Conservation (phyloP, 2,888 invertebrate species). For the Morpho deidamia region DNA sequence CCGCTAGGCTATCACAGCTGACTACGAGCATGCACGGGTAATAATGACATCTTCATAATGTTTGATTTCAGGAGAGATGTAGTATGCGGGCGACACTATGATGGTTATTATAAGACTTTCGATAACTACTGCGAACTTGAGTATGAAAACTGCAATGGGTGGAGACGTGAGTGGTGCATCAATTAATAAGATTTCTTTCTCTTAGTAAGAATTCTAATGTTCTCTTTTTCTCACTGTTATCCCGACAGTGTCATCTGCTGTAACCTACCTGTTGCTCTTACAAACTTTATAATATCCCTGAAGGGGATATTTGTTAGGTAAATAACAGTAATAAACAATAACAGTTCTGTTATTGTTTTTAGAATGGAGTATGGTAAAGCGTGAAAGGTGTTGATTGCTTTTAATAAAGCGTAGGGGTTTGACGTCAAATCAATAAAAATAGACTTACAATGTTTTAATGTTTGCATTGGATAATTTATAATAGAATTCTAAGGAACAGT, state of each 20-base stretch:
- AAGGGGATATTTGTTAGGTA: no score
- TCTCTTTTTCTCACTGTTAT: no score
- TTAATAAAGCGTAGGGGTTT: conserved; percentile 16
- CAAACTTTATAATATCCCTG: no score
- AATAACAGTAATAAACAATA: no score
- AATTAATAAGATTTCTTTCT: no score
- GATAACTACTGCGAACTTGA: conserved; percentile 57
- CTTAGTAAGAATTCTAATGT: no score
- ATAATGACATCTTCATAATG: not conserved
- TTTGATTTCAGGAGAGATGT: conserved; percentile 33
- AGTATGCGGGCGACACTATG: conserved; percentile 56
- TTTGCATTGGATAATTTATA: not conserved
- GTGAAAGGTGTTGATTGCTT: conserved; percentile 38
- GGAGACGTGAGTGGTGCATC: conserved; percentile 47
- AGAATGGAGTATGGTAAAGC: conserved; percentile 60
- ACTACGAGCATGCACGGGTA: no score
- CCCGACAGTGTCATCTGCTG: no score
- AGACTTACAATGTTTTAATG: no score
- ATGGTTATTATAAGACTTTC: conserved; percentile 52
- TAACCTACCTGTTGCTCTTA: no score
- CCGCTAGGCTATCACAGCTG: no score
- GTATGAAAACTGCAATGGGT: conserved; percentile 60
- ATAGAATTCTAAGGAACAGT: not conserved
- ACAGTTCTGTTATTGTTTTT: conserved; percentile 30
- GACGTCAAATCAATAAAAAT: not conserved